Base-by-base conservation (phyloP, 2,797 vertebrate species). In the Australoheros facetus region DNA sequence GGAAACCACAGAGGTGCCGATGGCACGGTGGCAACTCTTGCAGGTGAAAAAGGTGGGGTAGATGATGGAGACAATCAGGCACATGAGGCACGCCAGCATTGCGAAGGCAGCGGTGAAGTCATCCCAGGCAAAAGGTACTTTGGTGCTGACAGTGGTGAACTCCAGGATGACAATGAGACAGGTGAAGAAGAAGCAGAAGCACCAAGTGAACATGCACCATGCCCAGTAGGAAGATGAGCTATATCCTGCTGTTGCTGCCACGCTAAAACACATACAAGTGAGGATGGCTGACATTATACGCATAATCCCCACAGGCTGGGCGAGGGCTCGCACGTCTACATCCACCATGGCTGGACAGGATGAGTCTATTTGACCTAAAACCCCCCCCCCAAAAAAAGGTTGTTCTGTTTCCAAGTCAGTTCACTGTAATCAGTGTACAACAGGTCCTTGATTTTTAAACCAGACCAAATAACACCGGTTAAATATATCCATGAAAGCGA, bases 191-290 rank as follows among this genome's bases (percentile, higher is more conserved):
- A 94, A 97, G 87, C 97, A 97, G 91, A 98, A 96, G 81, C 94
- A 95, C 97, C 97, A 98, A 5, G 95, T 95, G 88, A 97, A 97
- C 96, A 98, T 97, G 86, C 96, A 96, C 97, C 97, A 98, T 0
- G 87, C 83, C 84, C 97, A 97, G 16, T 94, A 97, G 5, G 94
- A 3, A 5, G 0, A 56, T 0, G 0, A 0, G 0, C 0, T 1
- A 1, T 0, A 0, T 1, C 55, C 16, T 3, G 73, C 90, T 0
- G 93, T 90, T 1, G 96, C 96, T 75, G 93, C 96, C 90, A 98
- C 83, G 79, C 94, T 95, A 73, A 98, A 97, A 75, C 90, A 72
- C 1, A 94, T n/a, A 16, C 96, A 96, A 45, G 95, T 91, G 23
- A 97, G 78, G 66, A 96, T 17, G 4, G 93, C 4, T 6, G 95